Evolutionary conservation across 2,797 vertebrate species (phyloP), one percentile per base, ranked within the genome.

Genomic region (Rhinophrynus dorsalis): DNA sequence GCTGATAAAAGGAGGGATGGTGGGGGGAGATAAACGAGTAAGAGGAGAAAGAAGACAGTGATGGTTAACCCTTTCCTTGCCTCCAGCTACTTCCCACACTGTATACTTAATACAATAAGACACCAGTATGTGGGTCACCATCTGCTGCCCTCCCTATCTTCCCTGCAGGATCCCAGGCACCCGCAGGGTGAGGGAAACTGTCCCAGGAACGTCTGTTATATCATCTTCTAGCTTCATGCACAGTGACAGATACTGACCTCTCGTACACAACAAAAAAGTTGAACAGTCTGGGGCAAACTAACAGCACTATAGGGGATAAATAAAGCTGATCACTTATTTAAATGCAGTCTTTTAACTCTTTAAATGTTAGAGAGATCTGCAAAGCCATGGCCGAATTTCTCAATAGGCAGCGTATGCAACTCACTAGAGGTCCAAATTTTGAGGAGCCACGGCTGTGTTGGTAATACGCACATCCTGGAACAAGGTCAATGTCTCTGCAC

Each of bases 71-170:
- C 12, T 73, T 73, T 60, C 44, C 44, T 24, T 60, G 62, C 61
- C 50, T 29, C 54, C 45, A 47, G 45, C 44, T 18, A 6, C 20
- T 66, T 54, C 38, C 38, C 44, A 38, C 67, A 55, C 30, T 62
- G 30, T 40, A 26, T 47, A 59, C 35, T 54, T 60, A 60, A 73
- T 66, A 73, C 35, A 73, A 54, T 60, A 67, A 73, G 70, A 73
- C 70, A 73, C 70, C 62, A 60, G 62, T 73, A 73, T 58, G 42
- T 72, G 69, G 69, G 69, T 72, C 69, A 72, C 69, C 69, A 72
- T 72, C 62, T 73, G 70, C 62, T 67, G 54, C 62, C 62, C 70
- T 51, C 64, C 47, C 56, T 35, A 47, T 29, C 60, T 30, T 26
- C 50, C 52, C 32, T 65, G 18, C 50, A 72, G 33, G 55, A 60